Evolutionary conservation across 1,140 invertebrate species (phyloP).

Genomic region (Delia radicum): DNA sequence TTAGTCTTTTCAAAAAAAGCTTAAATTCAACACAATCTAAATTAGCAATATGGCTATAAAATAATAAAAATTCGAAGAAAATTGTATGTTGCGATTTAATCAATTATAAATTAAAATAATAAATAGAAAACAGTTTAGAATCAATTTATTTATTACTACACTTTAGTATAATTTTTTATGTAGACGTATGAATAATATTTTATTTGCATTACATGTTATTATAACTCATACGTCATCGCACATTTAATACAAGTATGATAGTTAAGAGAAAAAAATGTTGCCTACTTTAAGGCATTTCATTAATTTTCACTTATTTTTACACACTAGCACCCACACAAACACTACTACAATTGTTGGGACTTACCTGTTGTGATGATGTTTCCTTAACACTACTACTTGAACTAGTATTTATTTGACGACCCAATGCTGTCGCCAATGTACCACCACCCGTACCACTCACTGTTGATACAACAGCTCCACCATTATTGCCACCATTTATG

Average conservation of each 20-base stretch:
- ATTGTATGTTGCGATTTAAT: too few relatives aligned
- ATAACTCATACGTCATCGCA: neutral
- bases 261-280: neutral
- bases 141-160: too few relatives aligned
- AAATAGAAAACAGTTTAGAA: too few relatives aligned
- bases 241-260: too few relatives aligned
- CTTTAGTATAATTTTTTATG: too few relatives aligned
- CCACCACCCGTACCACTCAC: conserved; percentile 25
- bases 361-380: conserved; percentile 55
- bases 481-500: conserved; percentile 33
- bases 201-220: neutral
- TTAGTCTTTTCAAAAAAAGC: too few relatives aligned
- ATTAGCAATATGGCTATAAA: too few relatives aligned
- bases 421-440: conserved; percentile 26
- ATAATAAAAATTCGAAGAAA: too few relatives aligned
- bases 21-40: too few relatives aligned
- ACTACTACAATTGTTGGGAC: neutral
- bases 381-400: conserved; percentile 56
- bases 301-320: too few relatives aligned
- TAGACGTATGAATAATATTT: neutral
- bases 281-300: neutral
- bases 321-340: too few relatives aligned
- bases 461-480: conserved; percentile 7
- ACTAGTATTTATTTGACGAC: conserved; percentile 51
- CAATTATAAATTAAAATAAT: too few relatives aligned